Evolutionary conservation across 1,140 invertebrate species (phyloP), one percentile per base, ranked within the genome.

Genomic region (Drosophila virilis): DNA sequence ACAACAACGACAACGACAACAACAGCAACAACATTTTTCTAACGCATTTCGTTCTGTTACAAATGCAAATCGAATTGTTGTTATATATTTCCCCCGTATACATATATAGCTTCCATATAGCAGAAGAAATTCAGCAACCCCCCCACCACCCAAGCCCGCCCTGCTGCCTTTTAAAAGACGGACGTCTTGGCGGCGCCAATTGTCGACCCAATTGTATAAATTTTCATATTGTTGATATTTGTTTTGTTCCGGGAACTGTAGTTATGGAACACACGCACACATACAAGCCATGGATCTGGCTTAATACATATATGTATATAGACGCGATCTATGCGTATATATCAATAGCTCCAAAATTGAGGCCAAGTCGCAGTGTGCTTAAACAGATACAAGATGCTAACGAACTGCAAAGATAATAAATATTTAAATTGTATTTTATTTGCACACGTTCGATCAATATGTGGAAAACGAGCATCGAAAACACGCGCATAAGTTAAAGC

Each of bases 401-500:
- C 88, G 88, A 91, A 90, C 86, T 90, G 82, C 86, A 80, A 88
- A 86, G 77, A 86, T 88, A 91, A 90, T 90, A 90, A 91, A 90
- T 90, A 91, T 91, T 90, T 91, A 90, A 90, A 90, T 90, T 90
- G 86, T 90, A 80, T 90, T 77, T 79, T 90, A 90, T 90, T 90
- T 90, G 86, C 86, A 90, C 86, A 90, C 86, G 82, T 90, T 90
- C 79, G 74, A 90, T 90, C 88, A 83, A 90, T 90, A 86, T 88
- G 78, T 89, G 79, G 76, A 79, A 78, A 82, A 82, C 71, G 66
- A 61, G 52, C 45, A 50, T 50, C 46, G 33, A 9, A 35, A 17
- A 9, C 45, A 46, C 15, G 50, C 54, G 65, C 73, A 78, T 70
- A 70, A 61, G 72, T 79, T 80, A 46, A 68, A 79, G 71, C 76